These are phyloP conservation scores for Nyctalus aviator DNA, from an alignment of 2,797 vertebrate genomes.

Conservation along the genomic window DNA sequence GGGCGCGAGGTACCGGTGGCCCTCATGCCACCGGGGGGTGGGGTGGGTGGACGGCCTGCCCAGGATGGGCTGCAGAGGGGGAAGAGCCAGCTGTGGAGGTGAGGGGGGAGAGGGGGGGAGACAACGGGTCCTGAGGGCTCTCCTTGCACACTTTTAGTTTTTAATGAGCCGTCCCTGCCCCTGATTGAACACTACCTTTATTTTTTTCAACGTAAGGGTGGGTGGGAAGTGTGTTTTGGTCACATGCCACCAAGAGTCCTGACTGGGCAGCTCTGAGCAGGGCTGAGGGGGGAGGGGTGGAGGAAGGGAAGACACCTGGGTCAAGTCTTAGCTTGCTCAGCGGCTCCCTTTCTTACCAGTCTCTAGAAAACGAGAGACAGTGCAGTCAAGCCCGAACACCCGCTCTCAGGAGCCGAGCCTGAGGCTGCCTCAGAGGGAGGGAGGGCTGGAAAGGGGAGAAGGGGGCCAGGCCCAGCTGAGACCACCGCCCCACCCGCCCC, in stretches of 20 bases:
- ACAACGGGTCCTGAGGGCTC: neutral
- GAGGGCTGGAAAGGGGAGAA: neutral
- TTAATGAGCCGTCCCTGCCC: neutral
- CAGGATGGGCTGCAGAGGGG: neutral
- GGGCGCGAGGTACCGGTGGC: neutral
- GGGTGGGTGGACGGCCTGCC: neutral
- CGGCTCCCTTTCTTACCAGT: neutral
- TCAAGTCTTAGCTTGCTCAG: neutral
- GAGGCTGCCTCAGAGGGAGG: neutral
- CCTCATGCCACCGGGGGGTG: neutral
- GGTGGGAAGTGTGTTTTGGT: neutral
- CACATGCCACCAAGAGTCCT: neutral
- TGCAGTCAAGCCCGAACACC: neutral
- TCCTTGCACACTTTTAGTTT: too few species aligned
- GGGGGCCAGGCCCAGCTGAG: neutral
- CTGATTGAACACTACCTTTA: neutral
- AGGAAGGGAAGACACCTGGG: rapidly evolving
- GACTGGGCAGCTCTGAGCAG: neutral
- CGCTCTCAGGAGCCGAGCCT: neutral
- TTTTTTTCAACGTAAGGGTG: neutral
- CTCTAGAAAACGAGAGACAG: neutral
- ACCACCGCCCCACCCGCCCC: rapidly evolving
- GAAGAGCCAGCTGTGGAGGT: neutral
- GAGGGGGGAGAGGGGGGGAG: too few species aligned
- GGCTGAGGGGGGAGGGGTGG: neutral